These are phyloP conservation scores for Alosa sapidissima DNA, from an alignment of 2,797 vertebrate species.

Conservation along the genomic window DNA sequence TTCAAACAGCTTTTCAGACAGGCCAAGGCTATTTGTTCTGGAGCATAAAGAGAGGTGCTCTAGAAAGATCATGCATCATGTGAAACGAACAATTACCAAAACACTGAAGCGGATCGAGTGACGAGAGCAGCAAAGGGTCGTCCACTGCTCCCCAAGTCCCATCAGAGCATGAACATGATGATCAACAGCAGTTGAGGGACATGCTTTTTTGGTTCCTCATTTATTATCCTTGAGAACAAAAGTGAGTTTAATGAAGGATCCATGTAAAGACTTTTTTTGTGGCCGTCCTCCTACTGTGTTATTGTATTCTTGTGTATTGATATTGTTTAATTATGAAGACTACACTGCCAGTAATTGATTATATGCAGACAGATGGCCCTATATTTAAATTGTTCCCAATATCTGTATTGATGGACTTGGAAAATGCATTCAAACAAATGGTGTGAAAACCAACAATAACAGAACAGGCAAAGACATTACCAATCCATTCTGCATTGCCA, in stretches of 20 bases:
- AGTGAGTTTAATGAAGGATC: not conserved
- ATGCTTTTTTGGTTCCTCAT: not conserved
- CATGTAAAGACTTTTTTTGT: not conserved
- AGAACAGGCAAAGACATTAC: not conserved
- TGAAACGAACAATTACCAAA: constrained; percentile 77
- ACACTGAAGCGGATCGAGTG: constrained; percentile 80
- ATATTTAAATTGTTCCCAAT: not conserved
- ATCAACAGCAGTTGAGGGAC: too few relatives aligned
- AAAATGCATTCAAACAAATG: not conserved
- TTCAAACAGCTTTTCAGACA: constrained; percentile 73
- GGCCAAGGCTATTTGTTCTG: constrained; percentile 66
- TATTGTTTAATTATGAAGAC: not conserved
- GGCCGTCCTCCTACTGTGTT: not conserved
- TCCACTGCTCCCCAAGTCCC: constrained; percentile 33
- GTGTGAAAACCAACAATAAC: not conserved
- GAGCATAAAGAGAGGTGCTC: constrained; percentile 67
- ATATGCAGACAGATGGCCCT: not conserved
- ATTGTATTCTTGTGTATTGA: not conserved
- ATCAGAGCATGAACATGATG: constrained; percentile 49
- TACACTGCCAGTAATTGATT: not conserved
- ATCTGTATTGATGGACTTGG: not conserved
- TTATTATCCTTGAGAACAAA: not conserved
- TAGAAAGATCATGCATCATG: constrained; percentile 71
- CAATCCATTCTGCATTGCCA: not conserved
- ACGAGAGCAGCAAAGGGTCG: constrained; percentile 48